Base-by-base conservation (phyloP, 2,888 invertebrate genomes). In the Liopterus haemorrhoidalis region DNA sequence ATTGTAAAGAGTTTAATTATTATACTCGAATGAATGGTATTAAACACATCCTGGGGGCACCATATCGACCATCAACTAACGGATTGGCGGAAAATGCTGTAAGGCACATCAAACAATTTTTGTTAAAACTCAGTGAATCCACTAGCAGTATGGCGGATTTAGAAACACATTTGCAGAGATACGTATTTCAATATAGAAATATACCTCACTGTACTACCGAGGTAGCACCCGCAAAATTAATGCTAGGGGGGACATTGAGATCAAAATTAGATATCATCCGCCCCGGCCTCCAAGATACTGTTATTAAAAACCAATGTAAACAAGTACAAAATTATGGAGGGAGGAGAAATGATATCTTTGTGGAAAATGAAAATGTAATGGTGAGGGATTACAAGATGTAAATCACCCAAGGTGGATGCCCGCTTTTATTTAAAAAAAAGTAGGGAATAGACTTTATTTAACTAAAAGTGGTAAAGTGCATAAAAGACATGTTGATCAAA, bases 21-120 rank as follows among this genome's bases (percentile, higher is more conserved):
- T n/a, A n/a, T n/a, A n/a, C n/a, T n/a, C n/a, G n/a, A n/a, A n/a
- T n/a, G n/a, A n/a, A n/a, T 31, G 31, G 14, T 31, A 31, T 31
- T 31, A 18, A 16, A 16, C 31, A 31, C 9, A 6, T 31, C 16
- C 15, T 18, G 3, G 31, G 14, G 5, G 31, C 31, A 5, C n/a
- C n/a, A n/a, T n/a, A n/a, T n/a, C n/a, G n/a, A 31, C 31, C 31
- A 31, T 15, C 31, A 31, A 31, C 5, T 31, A 31, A 31, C 18
- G 31, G 14, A 8, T 31, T 31, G 14, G 31, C 31, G 15, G 31
- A 31, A 31, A 31, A 31, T 31, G 31, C 31, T 9, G 14, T 31
- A 31, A 4, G 31, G 15, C 14, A 31, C 18, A 31, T 31, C 18
- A 31, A 31, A 9, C 15, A 31, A 31, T 16, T 31, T 8, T 31